Conservation (phyloP, 2,888 invertebrate genomes). For the Apamea anceps region DNA sequence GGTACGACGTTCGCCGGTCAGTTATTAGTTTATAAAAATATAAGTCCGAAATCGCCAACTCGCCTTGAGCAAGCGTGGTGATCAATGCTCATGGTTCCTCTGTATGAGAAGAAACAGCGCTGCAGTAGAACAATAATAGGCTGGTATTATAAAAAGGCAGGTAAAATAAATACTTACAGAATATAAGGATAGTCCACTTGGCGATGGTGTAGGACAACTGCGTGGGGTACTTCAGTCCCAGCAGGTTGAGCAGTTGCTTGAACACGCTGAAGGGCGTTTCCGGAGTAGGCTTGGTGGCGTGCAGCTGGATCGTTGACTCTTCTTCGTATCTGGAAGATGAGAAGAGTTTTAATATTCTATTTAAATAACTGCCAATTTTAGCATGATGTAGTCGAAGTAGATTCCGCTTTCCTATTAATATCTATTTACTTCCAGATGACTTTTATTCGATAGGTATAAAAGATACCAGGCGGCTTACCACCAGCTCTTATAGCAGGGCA, state of each 20-base stretch:
- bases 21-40: background rate
- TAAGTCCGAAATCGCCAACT: background rate
- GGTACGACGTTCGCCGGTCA: no score
- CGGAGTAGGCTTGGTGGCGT: slow-evolving; percentile 76
- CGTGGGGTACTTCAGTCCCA: slow-evolving; percentile 92
- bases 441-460: no score
- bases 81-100: background rate
- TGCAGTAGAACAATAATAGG: background rate
- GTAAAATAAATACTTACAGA: slow-evolving; percentile 77
- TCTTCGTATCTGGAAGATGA: slow-evolving; percentile 82
- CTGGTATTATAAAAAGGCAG: background rate
- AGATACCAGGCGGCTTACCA: no score
- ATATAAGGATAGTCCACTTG: slow-evolving; percentile 88
- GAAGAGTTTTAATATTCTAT: background rate
- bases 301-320: slow-evolving; percentile 73
- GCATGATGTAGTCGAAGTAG: no score
- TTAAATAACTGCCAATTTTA: no score
- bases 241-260: slow-evolving; percentile 93
- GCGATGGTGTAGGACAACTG: slow-evolving; percentile 91
- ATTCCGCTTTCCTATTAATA: no score
- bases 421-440: no score
- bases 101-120: background rate
- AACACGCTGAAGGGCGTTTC: slow-evolving; percentile 80
- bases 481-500: no score
- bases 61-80: background rate